Conservation (phyloP, 53 echinoderm and acorn worm genomes). For the Pentamera pediparva region DNA sequence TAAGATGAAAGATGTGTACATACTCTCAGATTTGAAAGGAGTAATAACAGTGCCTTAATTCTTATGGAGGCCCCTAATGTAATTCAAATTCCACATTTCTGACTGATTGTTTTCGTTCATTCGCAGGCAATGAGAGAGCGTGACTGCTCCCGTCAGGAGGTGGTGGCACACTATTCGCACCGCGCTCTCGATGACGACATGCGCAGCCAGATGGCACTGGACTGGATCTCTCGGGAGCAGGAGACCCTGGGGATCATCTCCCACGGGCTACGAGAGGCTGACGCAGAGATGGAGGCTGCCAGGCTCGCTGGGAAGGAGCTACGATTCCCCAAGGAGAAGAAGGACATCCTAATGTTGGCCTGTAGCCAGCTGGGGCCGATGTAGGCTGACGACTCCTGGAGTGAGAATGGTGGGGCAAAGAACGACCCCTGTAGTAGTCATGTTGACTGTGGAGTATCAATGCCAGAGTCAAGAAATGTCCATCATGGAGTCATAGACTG, state of each 20-base stretch:
- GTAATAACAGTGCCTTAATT: too few relatives aligned
- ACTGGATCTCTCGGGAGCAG: conserved; percentile 98
- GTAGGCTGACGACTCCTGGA: conserved; percentile 29
- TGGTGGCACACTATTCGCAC: conserved; percentile 86
- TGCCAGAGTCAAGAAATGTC: not conserved
- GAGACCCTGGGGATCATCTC: conserved; percentile 75
- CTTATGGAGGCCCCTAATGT: not conserved
- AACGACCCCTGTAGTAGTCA: not conserved
- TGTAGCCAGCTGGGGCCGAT: conserved; percentile 95
- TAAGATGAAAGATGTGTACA: too few relatives aligned
- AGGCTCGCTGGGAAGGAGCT: conserved; percentile 89
- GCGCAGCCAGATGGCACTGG: conserved; percentile 98
- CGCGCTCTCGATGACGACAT: conserved; percentile 94
- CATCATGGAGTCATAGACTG: too few relatives aligned
- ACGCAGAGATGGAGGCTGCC: conserved; percentile 79
- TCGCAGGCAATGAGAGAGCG: conserved; percentile 81
- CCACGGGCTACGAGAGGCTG: conserved; percentile 61
- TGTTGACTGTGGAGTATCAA: not conserved
- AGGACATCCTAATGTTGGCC: conserved; percentile 95
- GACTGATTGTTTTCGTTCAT: not conserved
- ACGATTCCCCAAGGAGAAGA: conserved; percentile 96
- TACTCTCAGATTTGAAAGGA: too few relatives aligned
- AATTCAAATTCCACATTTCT: not conserved
- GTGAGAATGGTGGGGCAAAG: not conserved
- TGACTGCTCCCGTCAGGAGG: conserved; percentile 87